Conservation (phyloP, 1,140 invertebrate genomes). For the Neodiprion virginianus region DNA sequence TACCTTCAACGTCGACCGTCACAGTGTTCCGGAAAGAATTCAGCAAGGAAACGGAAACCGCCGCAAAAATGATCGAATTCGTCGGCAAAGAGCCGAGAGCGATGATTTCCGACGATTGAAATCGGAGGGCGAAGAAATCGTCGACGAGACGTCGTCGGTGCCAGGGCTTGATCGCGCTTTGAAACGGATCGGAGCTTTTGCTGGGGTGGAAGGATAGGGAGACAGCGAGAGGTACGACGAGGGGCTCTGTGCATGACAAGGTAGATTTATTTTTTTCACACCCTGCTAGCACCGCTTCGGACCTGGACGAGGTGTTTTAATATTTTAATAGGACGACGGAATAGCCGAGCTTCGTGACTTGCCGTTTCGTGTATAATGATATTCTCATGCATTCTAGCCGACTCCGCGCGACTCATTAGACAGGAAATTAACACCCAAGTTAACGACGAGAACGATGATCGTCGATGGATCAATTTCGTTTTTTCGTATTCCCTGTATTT, state of each 20-base stretch:
- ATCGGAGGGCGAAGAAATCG: too few species aligned
- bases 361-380: conserved; percentile 59
- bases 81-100: too few species aligned
- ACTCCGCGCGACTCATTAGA: conserved; percentile 32
- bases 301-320: conserved; percentile 60
- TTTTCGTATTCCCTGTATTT: conserved; percentile 2
- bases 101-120: too few species aligned
- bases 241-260: conserved; percentile 60
- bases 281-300: conserved; percentile 44
- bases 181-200: neutral
- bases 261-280: conserved; percentile 61
- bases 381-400: conserved; percentile 58
- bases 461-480: conserved; percentile 1
- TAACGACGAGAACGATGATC: too few species aligned
- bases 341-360: conserved; percentile 59
- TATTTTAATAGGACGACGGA: conserved; percentile 61
- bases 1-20: too few species aligned
- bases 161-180: neutral
- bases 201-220: conserved; percentile 32
- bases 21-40: too few species aligned
- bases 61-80: too few species aligned
- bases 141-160: too few species aligned
- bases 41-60: too few species aligned
- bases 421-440: neutral
- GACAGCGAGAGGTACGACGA: conserved; percentile 44